Evolutionary conservation across 2,113 vertebrate genomes (phyloP), one percentile per base, ranked within the genome.

Genomic region (Nerophis lumbriciformis): DNA sequence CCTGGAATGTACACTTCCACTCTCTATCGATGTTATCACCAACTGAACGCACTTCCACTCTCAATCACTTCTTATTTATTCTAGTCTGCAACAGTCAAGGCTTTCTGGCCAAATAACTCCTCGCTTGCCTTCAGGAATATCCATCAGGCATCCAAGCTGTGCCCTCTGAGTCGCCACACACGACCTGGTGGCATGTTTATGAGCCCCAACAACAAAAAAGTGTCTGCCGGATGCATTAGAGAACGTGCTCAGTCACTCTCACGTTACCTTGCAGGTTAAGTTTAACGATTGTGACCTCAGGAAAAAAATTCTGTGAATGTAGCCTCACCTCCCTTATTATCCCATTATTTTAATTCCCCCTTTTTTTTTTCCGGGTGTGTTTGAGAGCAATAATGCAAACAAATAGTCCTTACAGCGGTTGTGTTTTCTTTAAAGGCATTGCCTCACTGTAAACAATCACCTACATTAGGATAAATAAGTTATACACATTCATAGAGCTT

Each of bases 131-230:
- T 78, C 67, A 77, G 81, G 84, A 83, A 81, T 72, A 85, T 78
- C 71, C 79, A 84, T 88, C 76, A 83, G 86, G 77, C 78, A 88
- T 54, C 53, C 71, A 67, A 82, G 47, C 71, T 61, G 63, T 51
- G 35, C 69, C 51, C 37, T 68, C 54, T 61, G 42, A 45, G 4
- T 45, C 42, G 68, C 68, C 66, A 64, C 77, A 81, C 79, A 82
- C 70, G 62, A 76, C 66, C 59, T 59, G 65, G 76, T 81, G 82
- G 82, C 74, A 80, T 76, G 69, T 90, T 89, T 85, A 89, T 70
- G 81, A 83, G 69, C 67, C 73, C 68, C 79, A 81, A 88, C 75
- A 79, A 83, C 42, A 45, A 45, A 45, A 45, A 85, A 83, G 61
- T 66, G 74, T 64, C 74, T 80, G 80, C 73, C 52, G 74, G 65